A percentile compares a stretch with the other conserved stretches of the same genome.
Evolutionary conservation across 2,113 vertebrate species (phyloP).

Genomic region (Oreochromis spilurus): DNA sequence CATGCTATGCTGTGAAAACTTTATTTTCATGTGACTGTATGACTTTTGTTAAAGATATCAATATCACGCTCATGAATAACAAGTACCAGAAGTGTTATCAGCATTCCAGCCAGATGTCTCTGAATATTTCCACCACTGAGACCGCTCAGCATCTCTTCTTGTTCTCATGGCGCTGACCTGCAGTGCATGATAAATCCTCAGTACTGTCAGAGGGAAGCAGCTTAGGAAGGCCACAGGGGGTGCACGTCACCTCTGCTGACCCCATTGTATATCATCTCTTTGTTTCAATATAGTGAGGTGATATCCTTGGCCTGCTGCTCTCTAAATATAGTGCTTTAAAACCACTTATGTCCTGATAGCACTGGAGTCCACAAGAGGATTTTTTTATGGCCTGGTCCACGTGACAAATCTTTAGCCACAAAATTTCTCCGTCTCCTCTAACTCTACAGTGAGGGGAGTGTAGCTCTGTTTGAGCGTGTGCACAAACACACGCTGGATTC

Average conservation of each 20-base stretch:
- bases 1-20: background rate
- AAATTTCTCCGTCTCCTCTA: slow-evolving; percentile 8
- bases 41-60: background rate
- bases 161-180: background rate
- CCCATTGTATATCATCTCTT: slow-evolving; percentile 1
- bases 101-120: background rate
- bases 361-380: slow-evolving; percentile 39
- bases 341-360: slow-evolving; percentile 45
- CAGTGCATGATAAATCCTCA: background rate
- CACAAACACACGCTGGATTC: background rate
- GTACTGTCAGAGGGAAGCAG: background rate
- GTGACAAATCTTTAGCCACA: slow-evolving; percentile 27
- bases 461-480: background rate
- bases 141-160: background rate
- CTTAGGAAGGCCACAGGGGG: background rate
- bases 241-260: background rate
- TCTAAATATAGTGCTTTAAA: slow-evolving; percentile 58
- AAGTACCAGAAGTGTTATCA: background rate
- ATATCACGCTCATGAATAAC: background rate
- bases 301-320: background rate
- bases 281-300: slow-evolving; percentile 36
- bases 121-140: background rate
- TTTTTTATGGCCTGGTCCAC: slow-evolving; percentile 24
- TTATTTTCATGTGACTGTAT: background rate
- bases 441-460: background rate